Conservation (phyloP, 1,140 invertebrate genomes). For the Papilio glaucus region DNA sequence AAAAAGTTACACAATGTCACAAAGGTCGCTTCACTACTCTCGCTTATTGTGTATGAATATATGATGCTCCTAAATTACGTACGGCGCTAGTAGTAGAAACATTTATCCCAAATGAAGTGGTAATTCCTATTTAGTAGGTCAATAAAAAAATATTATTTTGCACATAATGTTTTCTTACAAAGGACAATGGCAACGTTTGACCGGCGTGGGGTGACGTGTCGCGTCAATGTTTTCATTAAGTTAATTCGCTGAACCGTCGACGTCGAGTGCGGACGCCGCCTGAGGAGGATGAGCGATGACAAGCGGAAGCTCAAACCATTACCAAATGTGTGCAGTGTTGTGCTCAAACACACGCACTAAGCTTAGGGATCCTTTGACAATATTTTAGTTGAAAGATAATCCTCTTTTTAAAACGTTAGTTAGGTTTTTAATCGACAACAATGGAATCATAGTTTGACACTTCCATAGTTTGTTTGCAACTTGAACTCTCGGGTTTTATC, state of each 20-base stretch:
- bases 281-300: conserved; percentile 57
- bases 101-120: background rate
- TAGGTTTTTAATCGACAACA: background rate
- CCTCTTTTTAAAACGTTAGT: background rate
- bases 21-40: too few relatives aligned
- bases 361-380: conserved; percentile 33
- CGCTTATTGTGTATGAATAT: too few relatives aligned
- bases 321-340: conserved; percentile 63
- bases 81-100: background rate
- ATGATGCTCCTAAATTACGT: too few relatives aligned
- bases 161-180: conserved; percentile 3
- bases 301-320: conserved; percentile 72
- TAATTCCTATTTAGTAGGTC: conserved; percentile 1
- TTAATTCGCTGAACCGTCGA: conserved; percentile 67
- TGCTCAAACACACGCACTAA: conserved; percentile 41
- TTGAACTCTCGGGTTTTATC: too few relatives aligned
- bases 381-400: background rate
- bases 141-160: conserved; percentile 4
- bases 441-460: too few relatives aligned
- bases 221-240: conserved; percentile 60
- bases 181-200: conserved; percentile 31
- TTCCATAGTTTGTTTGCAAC: too few relatives aligned
- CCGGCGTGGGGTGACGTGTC: conserved; percentile 40
- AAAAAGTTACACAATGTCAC: too few relatives aligned
- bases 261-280: conserved; percentile 43